Base-by-base conservation (phyloP, 2,888 invertebrate genomes). In the Tricholauxania praeusta region DNA sequence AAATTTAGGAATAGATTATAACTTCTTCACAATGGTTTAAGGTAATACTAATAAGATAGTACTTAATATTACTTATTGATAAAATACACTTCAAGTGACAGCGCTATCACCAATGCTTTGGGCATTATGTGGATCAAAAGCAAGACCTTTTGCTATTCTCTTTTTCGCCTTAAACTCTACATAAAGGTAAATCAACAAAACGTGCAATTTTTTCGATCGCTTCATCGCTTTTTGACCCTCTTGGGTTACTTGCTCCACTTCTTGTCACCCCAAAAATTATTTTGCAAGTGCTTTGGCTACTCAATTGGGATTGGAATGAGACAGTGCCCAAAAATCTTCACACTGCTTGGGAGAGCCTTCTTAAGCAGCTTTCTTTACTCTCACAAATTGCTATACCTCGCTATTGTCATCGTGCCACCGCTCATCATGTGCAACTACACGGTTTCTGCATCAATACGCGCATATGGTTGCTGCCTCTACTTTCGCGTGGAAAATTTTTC, bases 141-240 rank as follows among this genome's bases (percentile, higher is more conserved):
- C 19, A 47, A n/a, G 72, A 72, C 47, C 2, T 12, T n/a, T 62
- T 72, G 0, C n/a, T 49, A 19, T 72, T 72, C 53, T 66, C 67
- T 15, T 72, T 72, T 53, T n/a, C 47, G 17, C 65, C 57, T 15
- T 65, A 65, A 22, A 5, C 32, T 8, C 57, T 22, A 28, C 4
- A 51, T 19, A 60, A 2, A 15, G 28, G 15, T 22, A 39, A 32
- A 15, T 39, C 53, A 19, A 64, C 69, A 39, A 69, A 73, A 47
- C 53, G 73, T 6, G 14, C 55, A 3, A 69, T 73, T 28, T 47
- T 73, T 32, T 73, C 73, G 6, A 39, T 71, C 12, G 68, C 71
- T n/a, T 73, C 75, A 12, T 60, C 71, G 2, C 67, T 77, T n/a
- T 75, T 74, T 52, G 75, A 75, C 60, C 73, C 74, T 15, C 49